phyloP scores from a whole-genome alignment of 1,140 invertebrate genomes.

The Thaumetopoea pityocampa region DNA sequence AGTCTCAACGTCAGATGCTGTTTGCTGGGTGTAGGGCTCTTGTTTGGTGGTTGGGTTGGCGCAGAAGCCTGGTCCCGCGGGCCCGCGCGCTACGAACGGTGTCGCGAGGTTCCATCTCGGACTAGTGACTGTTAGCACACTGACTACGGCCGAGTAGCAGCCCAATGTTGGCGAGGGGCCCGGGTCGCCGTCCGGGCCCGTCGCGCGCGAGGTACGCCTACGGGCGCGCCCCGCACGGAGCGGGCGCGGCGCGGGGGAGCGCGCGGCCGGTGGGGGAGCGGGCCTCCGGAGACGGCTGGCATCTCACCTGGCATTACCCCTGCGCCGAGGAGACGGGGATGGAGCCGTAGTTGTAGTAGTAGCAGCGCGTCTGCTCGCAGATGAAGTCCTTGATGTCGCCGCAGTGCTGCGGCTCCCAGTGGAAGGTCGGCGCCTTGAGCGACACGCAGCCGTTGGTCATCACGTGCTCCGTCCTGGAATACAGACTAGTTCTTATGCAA shows the following conservation, averaged over 20 bases:
- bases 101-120: slow-evolving; percentile 23
- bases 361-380: slow-evolving; percentile 91
- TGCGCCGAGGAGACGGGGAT: slow-evolving; percentile 91
- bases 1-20: slow-evolving; percentile 28
- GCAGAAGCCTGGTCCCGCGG: slow-evolving; percentile 66
- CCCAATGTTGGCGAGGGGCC: slow-evolving; percentile 13
- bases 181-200: no score
- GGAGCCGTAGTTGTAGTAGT: slow-evolving; percentile 93
- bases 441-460: slow-evolving; percentile 84
- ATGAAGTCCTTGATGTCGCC: slow-evolving; percentile 91
- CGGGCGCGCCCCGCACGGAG: no score
- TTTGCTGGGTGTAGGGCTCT: slow-evolving; percentile 72
- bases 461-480: slow-evolving; percentile 75
- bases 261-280: slow-evolving; percentile 61
- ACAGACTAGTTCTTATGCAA: slow-evolving; percentile 65
- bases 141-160: slow-evolving; percentile 24
- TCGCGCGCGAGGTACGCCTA: no score
- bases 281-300: slow-evolving; percentile 72
- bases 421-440: slow-evolving; percentile 83
- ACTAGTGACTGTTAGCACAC: slow-evolving; percentile 41
- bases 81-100: slow-evolving; percentile 50
- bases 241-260: slow-evolving; percentile 36
- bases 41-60: slow-evolving; percentile 75
- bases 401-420: slow-evolving; percentile 89
- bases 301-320: slow-evolving; percentile 85